Percentiles rank a stretch among this genome's conserved stretches.
phyloP scores from a whole-genome alignment of 2,797 vertebrate species.

The Urosaurus nigricauda region DNA sequence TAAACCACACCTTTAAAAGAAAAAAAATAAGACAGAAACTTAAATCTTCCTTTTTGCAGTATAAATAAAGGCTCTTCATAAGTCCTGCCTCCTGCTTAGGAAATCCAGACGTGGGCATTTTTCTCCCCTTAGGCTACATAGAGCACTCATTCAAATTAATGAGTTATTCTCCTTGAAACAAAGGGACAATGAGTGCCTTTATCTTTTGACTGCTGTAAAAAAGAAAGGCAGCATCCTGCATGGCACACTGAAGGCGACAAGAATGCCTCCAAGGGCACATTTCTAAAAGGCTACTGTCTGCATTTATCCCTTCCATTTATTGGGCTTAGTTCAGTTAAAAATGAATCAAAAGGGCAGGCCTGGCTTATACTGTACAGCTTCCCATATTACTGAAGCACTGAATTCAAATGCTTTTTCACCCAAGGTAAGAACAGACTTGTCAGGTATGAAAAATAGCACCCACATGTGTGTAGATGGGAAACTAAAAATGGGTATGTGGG shows the following conservation, averaged over 20 bases:
- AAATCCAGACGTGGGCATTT: neutral
- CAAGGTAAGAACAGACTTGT: neutral
- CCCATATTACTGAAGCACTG: neutral
- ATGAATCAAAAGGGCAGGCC: fast-evolving
- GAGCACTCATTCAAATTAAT: neutral
- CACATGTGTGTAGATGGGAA: neutral
- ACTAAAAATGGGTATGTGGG: neutral
- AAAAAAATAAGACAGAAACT: neutral
- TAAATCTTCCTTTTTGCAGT: neutral
- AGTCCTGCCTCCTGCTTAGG: neutral
- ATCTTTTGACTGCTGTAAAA: neutral
- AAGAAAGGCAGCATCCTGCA: neutral
- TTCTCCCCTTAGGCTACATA: neutral
- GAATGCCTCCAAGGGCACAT: fast-evolving
- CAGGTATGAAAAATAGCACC: neutral
- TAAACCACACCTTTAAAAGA: neutral
- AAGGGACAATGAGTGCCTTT: neutral
- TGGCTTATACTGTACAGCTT: neutral
- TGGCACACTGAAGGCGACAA: neutral
- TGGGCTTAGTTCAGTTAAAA: neutral
- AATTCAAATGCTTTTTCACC: neutral
- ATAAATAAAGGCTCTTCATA: neutral
- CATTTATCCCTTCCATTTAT: neutral
- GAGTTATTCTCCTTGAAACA: neutral
- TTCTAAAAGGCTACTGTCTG: neutral